A percentile compares a stretch with the other conserved stretches of the same genome.
Conservation (phyloP, 1,140 invertebrate species). For the Euschistus heros region DNA sequence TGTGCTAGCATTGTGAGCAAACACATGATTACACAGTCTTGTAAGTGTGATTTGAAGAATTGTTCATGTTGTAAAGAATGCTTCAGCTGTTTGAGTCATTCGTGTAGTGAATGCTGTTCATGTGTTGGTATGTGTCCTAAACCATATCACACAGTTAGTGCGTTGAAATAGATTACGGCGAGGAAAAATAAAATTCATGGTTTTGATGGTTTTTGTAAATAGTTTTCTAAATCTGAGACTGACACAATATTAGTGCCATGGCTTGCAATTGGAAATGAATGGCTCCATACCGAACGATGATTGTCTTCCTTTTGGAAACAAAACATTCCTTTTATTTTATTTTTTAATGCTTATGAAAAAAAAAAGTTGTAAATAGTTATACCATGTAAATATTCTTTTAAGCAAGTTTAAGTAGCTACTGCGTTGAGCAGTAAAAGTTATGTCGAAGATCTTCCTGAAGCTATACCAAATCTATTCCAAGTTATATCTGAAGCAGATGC, state of each 20-base stretch:
- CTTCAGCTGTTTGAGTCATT: conserved; percentile 72
- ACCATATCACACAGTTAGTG: no score
- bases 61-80: conserved; percentile 90
- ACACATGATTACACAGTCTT: conserved; percentile 88
- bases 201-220: no score
- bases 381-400: no score
- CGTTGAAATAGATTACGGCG: no score
- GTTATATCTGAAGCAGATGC: conserved; percentile 64
- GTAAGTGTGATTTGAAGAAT: conserved; percentile 84
- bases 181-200: no score
- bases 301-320: no score
- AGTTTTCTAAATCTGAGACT: no score
- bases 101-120: conserved; percentile 88
- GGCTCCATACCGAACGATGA: no score
- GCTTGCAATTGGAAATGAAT: no score
- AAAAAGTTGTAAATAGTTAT: conserved; percentile 44
- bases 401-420: conserved; percentile 58
- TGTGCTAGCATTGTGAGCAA: conserved; percentile 91
- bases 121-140: conserved; percentile 73
- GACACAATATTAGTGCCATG: no score
- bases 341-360: neutral
- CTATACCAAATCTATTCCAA: conserved; percentile 68
- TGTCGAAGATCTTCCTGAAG: conserved; percentile 72
- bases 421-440: conserved; percentile 68
- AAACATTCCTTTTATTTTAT: no score